Evolutionary conservation across 2,113 vertebrate species (phyloP).

Genomic region (Stigmatopora argus): DNA sequence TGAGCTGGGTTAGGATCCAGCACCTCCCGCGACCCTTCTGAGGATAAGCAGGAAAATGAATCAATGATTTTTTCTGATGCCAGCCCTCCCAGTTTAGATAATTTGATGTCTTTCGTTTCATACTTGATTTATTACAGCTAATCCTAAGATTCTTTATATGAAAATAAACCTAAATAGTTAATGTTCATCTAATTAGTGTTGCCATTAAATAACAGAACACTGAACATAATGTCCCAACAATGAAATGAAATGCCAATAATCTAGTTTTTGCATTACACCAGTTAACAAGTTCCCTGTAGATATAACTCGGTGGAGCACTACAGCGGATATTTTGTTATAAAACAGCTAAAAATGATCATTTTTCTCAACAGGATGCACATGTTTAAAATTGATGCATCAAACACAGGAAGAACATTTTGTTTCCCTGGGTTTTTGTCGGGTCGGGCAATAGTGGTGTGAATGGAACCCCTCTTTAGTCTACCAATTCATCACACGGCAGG

Average conservation of each 20-base stretch:
- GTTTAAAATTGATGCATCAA: background rate
- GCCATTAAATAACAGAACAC: no score
- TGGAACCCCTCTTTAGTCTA: constrained; percentile 76
- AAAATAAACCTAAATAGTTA: no score
- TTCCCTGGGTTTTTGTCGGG: constrained; percentile 54
- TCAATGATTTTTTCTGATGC: no score
- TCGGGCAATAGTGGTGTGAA: constrained; percentile 64
- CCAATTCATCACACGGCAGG: constrained; percentile 78
- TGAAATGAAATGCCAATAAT: background rate
- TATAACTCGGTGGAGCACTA: background rate
- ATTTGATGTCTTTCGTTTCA: no score
- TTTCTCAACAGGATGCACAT: background rate
- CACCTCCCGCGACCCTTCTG: no score
- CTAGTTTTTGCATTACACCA: background rate
- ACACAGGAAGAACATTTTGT: constrained; percentile 25
- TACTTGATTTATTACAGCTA: no score
- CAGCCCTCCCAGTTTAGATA: no score
- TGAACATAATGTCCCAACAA: background rate
- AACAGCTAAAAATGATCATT: background rate
- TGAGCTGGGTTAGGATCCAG: no score
- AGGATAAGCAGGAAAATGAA: no score
- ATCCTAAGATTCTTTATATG: no score
- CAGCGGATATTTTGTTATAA: background rate
- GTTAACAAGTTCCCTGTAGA: background rate
- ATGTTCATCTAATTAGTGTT: no score